A percentile compares a stretch with the other conserved stretches of the same genome.
phyloP scores from a whole-genome alignment of 2,888 invertebrate species.

The Rotaria magnacalcarata region DNA sequence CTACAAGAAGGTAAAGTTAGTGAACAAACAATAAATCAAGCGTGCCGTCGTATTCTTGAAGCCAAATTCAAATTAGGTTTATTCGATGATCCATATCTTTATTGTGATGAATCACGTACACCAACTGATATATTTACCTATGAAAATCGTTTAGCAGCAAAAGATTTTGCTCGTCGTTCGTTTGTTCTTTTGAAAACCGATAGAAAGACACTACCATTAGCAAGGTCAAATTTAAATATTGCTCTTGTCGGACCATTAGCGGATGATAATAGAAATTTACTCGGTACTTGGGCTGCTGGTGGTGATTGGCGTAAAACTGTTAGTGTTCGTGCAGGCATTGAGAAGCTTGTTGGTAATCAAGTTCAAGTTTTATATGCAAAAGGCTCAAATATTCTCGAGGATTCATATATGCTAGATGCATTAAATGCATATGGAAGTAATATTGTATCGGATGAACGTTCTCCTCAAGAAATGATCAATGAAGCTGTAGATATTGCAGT shows the following conservation, averaged over 20 bases:
- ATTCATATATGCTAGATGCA: background rate
- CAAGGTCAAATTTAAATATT: background rate
- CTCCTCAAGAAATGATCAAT: background rate
- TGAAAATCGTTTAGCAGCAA: slow-evolving; percentile 32
- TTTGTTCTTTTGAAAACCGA: slow-evolving; percentile 9
- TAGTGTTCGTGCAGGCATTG: background rate
- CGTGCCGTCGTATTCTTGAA: slow-evolving; percentile 27
- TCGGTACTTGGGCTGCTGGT: slow-evolving; percentile 4
- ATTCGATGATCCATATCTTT: slow-evolving; percentile 27
- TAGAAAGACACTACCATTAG: background rate
- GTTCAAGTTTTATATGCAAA: background rate
- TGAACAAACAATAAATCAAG: slow-evolving; percentile 3
- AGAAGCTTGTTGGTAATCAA: background rate
- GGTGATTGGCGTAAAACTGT: background rate
- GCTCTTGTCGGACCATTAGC: slow-evolving; percentile 25
- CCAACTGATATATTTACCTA: background rate
- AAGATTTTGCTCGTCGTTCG: background rate
- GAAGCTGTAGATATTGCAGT: background rate
- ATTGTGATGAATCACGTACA: slow-evolving; percentile 7
- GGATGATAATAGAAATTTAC: background rate
- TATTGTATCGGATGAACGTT: background rate
- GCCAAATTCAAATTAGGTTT: slow-evolving; percentile 33
- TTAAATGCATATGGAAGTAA: slow-evolving; percentile 4
- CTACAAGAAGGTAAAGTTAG: background rate
- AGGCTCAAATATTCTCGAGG: slow-evolving; percentile 18